Conservation (phyloP, 2,797 vertebrate species). For the Sarcoramphus papa region DNA sequence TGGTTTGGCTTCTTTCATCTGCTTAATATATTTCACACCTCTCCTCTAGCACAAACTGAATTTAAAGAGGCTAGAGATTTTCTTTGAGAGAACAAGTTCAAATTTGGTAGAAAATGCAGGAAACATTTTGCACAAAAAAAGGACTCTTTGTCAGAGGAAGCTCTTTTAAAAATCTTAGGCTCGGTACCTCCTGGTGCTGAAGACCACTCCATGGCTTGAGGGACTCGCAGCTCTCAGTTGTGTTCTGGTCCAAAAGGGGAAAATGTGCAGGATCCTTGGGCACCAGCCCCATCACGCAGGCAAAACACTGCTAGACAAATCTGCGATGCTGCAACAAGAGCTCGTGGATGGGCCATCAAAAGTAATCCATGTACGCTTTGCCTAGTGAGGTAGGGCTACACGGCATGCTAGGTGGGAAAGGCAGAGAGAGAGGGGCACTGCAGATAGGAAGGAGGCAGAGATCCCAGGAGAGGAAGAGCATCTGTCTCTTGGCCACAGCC, state of each 20-base stretch:
- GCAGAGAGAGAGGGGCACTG: accelerated
- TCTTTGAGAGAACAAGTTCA: neutral
- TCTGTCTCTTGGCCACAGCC: neutral
- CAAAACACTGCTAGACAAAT: neutral
- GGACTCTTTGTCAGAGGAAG: neutral
- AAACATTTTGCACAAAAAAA: neutral
- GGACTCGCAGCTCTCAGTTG: neutral
- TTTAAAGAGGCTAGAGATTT: neutral
- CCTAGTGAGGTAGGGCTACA: neutral
- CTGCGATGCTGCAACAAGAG: neutral
- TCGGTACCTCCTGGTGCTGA: neutral
- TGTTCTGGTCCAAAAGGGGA: neutral
- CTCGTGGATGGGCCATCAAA: neutral
- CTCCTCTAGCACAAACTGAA: constrained; percentile 20
- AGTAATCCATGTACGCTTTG: neutral
- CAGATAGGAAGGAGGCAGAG: neutral
- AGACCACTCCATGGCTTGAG: neutral
- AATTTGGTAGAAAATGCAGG: neutral
- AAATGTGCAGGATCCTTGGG: neutral
- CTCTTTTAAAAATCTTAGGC: neutral
- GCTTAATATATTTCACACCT: constrained; percentile 42
- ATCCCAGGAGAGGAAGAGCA: neutral
- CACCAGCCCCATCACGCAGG: neutral
- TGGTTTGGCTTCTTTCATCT: constrained; percentile 17
- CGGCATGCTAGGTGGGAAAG: neutral